Base-by-base conservation (phyloP, 2,113 vertebrate species). In the Elephantulus edwardii region DNA sequence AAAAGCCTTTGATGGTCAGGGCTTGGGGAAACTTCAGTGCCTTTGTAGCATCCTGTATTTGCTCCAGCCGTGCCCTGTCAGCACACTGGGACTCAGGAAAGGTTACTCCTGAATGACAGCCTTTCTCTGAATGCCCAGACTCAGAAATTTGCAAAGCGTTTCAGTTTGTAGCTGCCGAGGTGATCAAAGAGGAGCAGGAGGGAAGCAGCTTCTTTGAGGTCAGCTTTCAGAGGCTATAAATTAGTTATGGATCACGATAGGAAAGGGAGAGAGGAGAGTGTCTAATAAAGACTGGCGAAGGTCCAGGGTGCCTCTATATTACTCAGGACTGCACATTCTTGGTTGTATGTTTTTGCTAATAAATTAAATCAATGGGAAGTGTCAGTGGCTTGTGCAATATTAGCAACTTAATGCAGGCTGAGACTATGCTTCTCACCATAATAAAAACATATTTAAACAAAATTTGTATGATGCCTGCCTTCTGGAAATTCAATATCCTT, bases 401-500 rank as follows among this genome's bases (percentile, higher is more conserved):
- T 86, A 3, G 4, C 54, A 62, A n/a, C 28, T 40, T 60, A 35
- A 33, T 54, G n/a, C 19, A 70, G 20, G 35, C 16, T 79, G 8
- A 2, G 44, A 52, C 13, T 79, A 88, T 28, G n/a, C 26, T 92
- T 66, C 7, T 56, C 46, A 42, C 72, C 70, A 33, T 64, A 81
- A 93, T 94, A 84, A 87, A 92, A 75, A 77, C 26, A 90, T 35
- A 86, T 82, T 93, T 93, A 71, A 62, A 84, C 71, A 52, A 83
- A 94, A 91, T 28, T 86, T 84, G 38, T 91, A 93, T 80, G 90
- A 83, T 86, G 86, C 76, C 76, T 50, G 91, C 81, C 22, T 64
- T 6, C 76, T 33, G 50, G 77, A 95, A 91, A 93, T 95, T 93
- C 91, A 93, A 95, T 94, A 93, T 94, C 77, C 78, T 86, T 72